A percentile compares a stretch with the other conserved stretches of the same genome.
Conservation (phyloP, 2,797 vertebrate species). For the Lepilemur septentrionalis region DNA sequence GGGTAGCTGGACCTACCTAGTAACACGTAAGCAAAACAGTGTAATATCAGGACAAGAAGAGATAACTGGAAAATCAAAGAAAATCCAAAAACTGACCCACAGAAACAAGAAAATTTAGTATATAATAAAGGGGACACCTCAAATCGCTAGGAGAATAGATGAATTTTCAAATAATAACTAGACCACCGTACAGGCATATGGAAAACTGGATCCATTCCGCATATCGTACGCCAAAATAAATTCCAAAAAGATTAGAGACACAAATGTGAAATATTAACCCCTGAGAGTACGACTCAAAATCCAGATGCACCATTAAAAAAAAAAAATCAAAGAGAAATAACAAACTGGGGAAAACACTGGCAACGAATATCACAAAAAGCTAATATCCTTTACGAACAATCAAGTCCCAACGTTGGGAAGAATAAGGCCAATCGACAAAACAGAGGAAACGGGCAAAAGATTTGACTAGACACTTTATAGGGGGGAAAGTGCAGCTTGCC, state of each 20-base stretch:
- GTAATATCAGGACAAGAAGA: neutral
- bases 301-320: neutral
- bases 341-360: neutral
- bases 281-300: neutral
- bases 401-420: neutral
- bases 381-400: neutral
- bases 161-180: slow-evolving; percentile 17
- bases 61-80: neutral
- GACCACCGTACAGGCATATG: neutral
- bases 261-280: neutral
- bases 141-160: neutral
- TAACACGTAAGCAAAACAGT: neutral
- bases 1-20: neutral
- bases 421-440: neutral
- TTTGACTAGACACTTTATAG: neutral
- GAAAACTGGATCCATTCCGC: neutral
- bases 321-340: neutral
- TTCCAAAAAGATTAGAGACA: neutral
- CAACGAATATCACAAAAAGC: neutral
- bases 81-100: neutral
- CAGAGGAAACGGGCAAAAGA: neutral
- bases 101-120: neutral
- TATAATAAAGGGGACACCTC: neutral
- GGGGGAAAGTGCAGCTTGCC: neutral
- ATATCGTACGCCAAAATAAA: neutral